Conservation (phyloP, 2,888 invertebrate genomes). For the Tenthredo mesomela region DNA sequence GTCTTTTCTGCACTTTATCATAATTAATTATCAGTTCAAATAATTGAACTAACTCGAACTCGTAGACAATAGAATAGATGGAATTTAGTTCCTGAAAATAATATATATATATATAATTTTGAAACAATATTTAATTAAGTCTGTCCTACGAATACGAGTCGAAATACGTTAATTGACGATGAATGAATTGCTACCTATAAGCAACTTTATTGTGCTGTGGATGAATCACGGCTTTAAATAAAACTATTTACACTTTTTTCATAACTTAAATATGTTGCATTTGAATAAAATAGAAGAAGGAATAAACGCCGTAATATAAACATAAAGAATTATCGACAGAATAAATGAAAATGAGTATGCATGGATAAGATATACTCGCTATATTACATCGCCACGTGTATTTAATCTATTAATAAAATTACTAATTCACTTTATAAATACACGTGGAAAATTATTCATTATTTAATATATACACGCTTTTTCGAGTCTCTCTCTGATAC, state of each 20-base stretch:
- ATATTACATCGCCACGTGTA: conserved; percentile 38
- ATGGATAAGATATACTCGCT: conserved; percentile 22
- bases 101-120: not conserved
- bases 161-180: conserved; percentile 43
- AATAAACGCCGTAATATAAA: not conserved
- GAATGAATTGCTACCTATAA: conserved; percentile 39
- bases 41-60: conserved; percentile 25
- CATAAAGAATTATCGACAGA: conserved; percentile 10
- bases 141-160: conserved; percentile 20
- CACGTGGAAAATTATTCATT: conserved; percentile 39
- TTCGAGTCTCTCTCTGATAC: conserved; percentile 57
- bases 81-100: not conserved
- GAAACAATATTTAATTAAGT: not conserved
- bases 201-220: conserved; percentile 37
- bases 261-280: conserved; percentile 5
- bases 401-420: conserved; percentile 40
- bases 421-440: conserved; percentile 48
- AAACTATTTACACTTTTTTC: conserved; percentile 52
- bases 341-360: not conserved
- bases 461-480: conserved; percentile 44
- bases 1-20: conserved; percentile 47
- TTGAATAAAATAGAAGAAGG: conserved; percentile 46
- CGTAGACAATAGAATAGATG: conserved; percentile 6
- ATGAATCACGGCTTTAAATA: conserved; percentile 46
- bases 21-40: conserved; percentile 21